phyloP scores from a whole-genome alignment of 1,140 invertebrate genomes.

The Parapsyche elsis region DNA sequence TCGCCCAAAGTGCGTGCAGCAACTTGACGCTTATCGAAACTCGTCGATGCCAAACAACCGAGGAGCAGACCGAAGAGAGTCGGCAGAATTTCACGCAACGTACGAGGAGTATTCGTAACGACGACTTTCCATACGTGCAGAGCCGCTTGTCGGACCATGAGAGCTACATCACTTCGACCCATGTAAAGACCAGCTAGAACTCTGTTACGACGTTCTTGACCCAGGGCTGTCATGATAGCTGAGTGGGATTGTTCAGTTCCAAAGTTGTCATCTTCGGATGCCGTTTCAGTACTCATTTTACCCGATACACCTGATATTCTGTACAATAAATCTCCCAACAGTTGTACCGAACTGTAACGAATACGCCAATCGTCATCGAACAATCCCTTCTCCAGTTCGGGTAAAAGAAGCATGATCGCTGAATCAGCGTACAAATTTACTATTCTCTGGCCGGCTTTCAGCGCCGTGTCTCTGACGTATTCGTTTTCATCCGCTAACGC shows the following conservation, averaged over 20 bases:
- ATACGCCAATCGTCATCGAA: conserved; percentile 99
- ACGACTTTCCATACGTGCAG: conserved; percentile 99
- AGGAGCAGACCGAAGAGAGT: conserved; percentile 92
- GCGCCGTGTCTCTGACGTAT: conserved; percentile 96
- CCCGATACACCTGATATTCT: conserved; percentile 97
- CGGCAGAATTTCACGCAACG: conserved; percentile 95
- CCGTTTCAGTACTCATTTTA: conserved; percentile 99
- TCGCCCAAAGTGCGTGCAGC: conserved; percentile 97
- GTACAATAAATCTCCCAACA: conserved; percentile 96
- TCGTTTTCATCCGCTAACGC: conserved; percentile 99
- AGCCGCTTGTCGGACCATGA: conserved; percentile 97
- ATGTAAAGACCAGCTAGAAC: conserved; percentile 97
- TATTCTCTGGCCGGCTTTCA: conserved; percentile 96
- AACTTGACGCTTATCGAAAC: conserved; percentile 95
- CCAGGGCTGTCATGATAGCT: conserved; percentile 89
- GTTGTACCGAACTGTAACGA: conserved; percentile 93
- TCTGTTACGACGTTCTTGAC: conserved; percentile 88
- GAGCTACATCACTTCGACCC: conserved; percentile 95
- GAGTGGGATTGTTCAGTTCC: conserved; percentile 96
- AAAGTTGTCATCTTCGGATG: conserved; percentile 98
- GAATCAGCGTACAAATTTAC: conserved; percentile 97
- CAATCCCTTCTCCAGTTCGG: conserved; percentile 92
- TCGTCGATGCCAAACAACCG: conserved; percentile 93
- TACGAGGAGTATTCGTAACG: conserved; percentile 95
- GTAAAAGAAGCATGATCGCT: conserved; percentile 92